Percentiles rank a stretch among this genome's conserved stretches.
These are phyloP conservation scores for Seriola rivoliana DNA, from an alignment of 2,113 vertebrate species.

Conservation along the genomic window DNA sequence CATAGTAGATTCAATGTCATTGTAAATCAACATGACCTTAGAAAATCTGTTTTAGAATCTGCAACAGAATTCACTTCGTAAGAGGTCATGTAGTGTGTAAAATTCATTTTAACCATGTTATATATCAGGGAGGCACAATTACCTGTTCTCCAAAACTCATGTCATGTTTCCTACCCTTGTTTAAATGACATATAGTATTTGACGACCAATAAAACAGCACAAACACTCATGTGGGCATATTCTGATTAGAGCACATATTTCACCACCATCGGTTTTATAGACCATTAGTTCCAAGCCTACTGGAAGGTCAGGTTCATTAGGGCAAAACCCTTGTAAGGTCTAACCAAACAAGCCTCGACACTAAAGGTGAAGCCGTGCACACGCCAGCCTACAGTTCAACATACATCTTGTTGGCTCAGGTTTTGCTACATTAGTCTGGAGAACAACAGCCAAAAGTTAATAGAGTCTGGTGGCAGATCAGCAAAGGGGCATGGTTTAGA, in stretches of 20 bases:
- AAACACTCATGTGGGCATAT: neutral
- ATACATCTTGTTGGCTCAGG: slow-evolving; percentile 12
- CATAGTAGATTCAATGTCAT: slow-evolving; percentile 3
- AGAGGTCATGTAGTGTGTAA: slow-evolving; percentile 15
- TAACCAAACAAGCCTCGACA: neutral
- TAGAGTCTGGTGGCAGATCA: slow-evolving; percentile 34
- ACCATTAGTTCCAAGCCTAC: neutral
- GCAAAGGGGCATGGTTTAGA: slow-evolving; percentile 26
- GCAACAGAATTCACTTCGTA: slow-evolving; percentile 3
- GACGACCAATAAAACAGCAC: slow-evolving; percentile 8
- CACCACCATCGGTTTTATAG: slow-evolving; percentile 7
- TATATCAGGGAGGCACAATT: slow-evolving; percentile 3
- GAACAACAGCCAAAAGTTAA: slow-evolving; percentile 32
- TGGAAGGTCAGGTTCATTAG: neutral
- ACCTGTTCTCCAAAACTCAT: neutral
- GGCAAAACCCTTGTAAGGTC: neutral
- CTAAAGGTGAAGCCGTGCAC: neutral
- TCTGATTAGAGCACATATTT: slow-evolving; percentile 28
- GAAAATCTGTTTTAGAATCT: slow-evolving; percentile 5
- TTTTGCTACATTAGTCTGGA: slow-evolving; percentile 36
- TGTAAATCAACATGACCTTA: slow-evolving; percentile 47
- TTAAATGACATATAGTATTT: neutral
- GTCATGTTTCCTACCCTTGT: neutral
- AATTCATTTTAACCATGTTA: slow-evolving; percentile 20
- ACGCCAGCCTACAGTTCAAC: neutral